These are phyloP conservation scores for Mimas tiliae DNA, from an alignment of 2,888 invertebrate species.

Conservation along the genomic window DNA sequence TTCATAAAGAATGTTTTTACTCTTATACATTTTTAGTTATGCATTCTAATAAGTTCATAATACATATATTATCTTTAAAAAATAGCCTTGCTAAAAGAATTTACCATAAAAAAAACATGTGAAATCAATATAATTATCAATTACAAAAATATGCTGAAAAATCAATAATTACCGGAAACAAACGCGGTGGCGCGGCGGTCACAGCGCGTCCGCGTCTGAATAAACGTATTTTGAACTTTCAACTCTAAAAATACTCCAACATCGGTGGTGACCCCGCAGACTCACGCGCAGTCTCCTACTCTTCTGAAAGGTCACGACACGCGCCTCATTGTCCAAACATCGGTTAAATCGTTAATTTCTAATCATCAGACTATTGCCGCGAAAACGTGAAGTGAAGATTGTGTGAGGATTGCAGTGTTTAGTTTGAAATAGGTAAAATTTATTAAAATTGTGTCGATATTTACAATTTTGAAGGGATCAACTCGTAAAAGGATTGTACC, in stretches of 20 bases:
- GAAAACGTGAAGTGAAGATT: slow-evolving; percentile 19
- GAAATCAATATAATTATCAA: background rate
- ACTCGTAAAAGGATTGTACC: no score
- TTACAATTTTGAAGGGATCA: background rate
- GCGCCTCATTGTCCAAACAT: slow-evolving; percentile 52
- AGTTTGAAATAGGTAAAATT: background rate
- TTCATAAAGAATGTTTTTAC: no score
- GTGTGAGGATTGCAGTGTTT: slow-evolving; percentile 24
- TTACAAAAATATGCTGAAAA: slow-evolving; percentile 15
- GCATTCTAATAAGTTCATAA: no score
- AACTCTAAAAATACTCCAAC: slow-evolving; percentile 82
- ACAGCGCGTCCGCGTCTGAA: slow-evolving; percentile 55
- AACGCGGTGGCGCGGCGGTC: slow-evolving; percentile 36
- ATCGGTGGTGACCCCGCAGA: slow-evolving; percentile 80
- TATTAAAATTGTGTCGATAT: background rate
- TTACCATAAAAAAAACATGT: background rate
- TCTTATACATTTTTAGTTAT: no score
- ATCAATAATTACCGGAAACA: slow-evolving; percentile 22
- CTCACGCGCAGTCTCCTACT: slow-evolving; percentile 76
- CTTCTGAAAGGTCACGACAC: slow-evolving; percentile 81
- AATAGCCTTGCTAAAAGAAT: background rate
- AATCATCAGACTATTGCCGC: slow-evolving; percentile 3
- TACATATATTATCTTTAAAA: no score
- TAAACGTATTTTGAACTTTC: slow-evolving; percentile 84
- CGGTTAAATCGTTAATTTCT: slow-evolving; percentile 24